Evolutionary conservation across 2,888 invertebrate genomes (phyloP).

Genomic region (Plebejus melissa): DNA sequence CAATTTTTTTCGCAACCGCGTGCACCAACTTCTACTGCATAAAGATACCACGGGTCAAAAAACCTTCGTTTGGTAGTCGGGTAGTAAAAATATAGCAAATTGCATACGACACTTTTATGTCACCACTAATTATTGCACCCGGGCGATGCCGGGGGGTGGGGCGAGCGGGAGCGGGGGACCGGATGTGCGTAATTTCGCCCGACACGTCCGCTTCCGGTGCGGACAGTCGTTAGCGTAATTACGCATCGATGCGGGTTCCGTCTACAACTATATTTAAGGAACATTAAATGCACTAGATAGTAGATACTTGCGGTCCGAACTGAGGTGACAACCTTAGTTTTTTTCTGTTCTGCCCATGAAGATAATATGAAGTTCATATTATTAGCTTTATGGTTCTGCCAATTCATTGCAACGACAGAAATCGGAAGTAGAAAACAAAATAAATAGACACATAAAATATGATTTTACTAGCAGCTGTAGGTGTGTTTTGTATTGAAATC

Average conservation of each 20-base stretch:
- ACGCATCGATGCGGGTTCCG: slow-evolving; percentile 37
- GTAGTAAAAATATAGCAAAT: neutral
- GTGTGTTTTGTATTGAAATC: no score
- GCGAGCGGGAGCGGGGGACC: slow-evolving; percentile 34
- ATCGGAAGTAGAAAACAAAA: neutral
- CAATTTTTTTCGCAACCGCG: no score
- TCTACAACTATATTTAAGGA: slow-evolving; percentile 18
- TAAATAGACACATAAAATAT: no score
- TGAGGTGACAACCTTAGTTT: neutral
- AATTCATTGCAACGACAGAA: neutral
- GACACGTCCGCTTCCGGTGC: slow-evolving; percentile 70
- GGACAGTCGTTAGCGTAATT: slow-evolving; percentile 37
- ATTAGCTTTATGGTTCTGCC: neutral
- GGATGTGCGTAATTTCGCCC: slow-evolving; percentile 73
- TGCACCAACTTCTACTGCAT: neutral
- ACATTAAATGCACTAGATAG: slow-evolving; percentile 8
- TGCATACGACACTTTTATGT: slow-evolving; percentile 32
- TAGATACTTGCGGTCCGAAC: neutral
- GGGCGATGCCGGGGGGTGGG: slow-evolving; percentile 45
- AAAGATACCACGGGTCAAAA: neutral
- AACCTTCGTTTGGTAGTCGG: neutral
- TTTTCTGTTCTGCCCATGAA: neutral
- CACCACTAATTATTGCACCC: slow-evolving; percentile 61
- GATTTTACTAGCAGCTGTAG: no score
- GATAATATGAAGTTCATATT: no score